These are phyloP conservation scores for Incurvaria masculella DNA, from an alignment of 2,888 invertebrate genomes.

Conservation along the genomic window DNA sequence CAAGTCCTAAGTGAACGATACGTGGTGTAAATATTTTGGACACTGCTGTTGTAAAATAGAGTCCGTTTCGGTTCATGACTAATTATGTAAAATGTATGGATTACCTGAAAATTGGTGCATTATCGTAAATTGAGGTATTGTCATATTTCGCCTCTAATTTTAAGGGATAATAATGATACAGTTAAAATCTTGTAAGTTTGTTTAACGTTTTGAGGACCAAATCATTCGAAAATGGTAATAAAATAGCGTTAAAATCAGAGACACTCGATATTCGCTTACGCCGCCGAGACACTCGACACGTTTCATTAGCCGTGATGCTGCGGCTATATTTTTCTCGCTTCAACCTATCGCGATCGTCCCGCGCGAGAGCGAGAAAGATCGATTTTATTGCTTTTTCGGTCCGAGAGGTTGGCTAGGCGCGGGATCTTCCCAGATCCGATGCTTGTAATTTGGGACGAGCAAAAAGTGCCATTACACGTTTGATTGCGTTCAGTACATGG, in stretches of 20 bases:
- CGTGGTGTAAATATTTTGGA: slow-evolving; percentile 19
- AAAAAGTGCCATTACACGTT: slow-evolving; percentile 21
- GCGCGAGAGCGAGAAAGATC: slow-evolving; percentile 28
- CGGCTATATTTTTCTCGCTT: slow-evolving; percentile 34
- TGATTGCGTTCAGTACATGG: too few species aligned
- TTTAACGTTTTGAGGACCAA: too few species aligned
- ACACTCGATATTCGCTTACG: background rate
- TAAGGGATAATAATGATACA: too few species aligned
- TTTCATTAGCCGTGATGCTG: slow-evolving; percentile 45
- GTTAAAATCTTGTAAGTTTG: too few species aligned
- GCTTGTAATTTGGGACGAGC: slow-evolving; percentile 38
- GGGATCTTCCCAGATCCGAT: slow-evolving; percentile 41
- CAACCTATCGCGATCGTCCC: slow-evolving; percentile 18
- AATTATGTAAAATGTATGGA: background rate
- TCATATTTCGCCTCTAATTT: background rate
- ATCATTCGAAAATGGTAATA: too few species aligned
- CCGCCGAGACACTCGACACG: slow-evolving; percentile 40
- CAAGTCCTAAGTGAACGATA: slow-evolving; percentile 22
- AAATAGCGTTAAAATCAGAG: background rate
- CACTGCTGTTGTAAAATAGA: background rate
- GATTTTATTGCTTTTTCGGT: slow-evolving; percentile 40
- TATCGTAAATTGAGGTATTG: background rate
- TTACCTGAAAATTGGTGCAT: background rate
- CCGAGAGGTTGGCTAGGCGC: slow-evolving; percentile 40
- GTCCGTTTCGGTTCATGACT: too few species aligned